Base-by-base conservation (phyloP, 2,888 invertebrate species). In the Drosophila pseudotalamancana region DNA sequence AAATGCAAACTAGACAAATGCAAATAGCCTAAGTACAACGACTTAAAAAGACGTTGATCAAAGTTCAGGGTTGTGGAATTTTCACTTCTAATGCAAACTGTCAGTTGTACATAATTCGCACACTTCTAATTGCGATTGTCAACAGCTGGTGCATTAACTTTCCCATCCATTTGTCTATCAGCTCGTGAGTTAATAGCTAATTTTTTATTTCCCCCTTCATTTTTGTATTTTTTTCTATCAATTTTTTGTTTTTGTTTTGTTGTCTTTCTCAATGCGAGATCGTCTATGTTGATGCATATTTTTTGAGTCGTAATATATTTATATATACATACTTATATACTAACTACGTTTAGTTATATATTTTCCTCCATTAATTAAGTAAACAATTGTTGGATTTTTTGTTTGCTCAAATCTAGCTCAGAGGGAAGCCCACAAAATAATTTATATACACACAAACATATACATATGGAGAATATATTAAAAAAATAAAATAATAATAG, bases 41-140 rank as follows among this genome's bases (percentile, higher is more conserved):
- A 43, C 18, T 14, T 32, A 12, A 14, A 14, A 18, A 34, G 19
- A 16, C 27, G 21, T 46, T 29, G 59, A 29, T 43, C 56, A 73
- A 55, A 67, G 80, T 59, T 79, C 81, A 72, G 59, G 62, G 72
- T 29, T 46, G 5, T n/a, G 48, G 14, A 14, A 57, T 46, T 46
- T 37, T 37, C 25, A 48, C 46, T 64, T 29, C 16, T 6, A 45
- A 27, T 48, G n/a, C 19, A n/a, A 34, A 9, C 45, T 19, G 25
- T 48, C 39, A 37, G 35, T 40, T 37, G 16, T 56, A 27, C 49
- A 50, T 57, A 57, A 67, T 64, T 63, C 57, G 51, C 75, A 37
- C 43, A 60, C 66, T 63, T 80, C 80, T 83, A 80, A 80, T 80
- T 83, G 84, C 72, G 56, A 65, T 69, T 83, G 84, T 72, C 80